Evolutionary conservation across 2,888 invertebrate genomes (phyloP).

Genomic region (Silvanus unidentatus): DNA sequence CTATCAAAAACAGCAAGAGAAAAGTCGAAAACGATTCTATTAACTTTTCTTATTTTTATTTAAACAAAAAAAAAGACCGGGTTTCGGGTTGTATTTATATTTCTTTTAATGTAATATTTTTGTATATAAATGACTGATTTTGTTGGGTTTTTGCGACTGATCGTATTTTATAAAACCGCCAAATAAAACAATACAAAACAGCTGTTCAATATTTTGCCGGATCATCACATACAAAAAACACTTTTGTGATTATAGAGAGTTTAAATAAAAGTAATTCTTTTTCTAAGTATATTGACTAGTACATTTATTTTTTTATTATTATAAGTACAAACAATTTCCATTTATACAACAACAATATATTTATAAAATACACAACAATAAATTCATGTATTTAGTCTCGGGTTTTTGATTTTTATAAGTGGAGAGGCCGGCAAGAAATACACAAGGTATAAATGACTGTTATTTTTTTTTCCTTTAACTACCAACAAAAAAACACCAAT

Average conservation of each 20-base stretch:
- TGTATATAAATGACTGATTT: constrained; percentile 3
- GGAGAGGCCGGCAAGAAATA: too few species aligned
- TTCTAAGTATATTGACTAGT: constrained; percentile 33
- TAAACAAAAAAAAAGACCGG: too few species aligned
- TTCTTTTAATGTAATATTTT: constrained; percentile 3
- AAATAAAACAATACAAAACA: constrained; percentile 9
- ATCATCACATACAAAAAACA: neutral
- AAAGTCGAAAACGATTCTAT: constrained; percentile 81
- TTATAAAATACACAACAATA: constrained; percentile 3
- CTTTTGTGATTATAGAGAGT: neutral
- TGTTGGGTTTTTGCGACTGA: neutral
- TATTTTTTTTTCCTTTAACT: too few species aligned
- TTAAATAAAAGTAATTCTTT: constrained; percentile 6
- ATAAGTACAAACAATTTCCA: constrained; percentile 5
- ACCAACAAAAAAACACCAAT: too few species aligned
- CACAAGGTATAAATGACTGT: too few species aligned
- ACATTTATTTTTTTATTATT: constrained; percentile 18
- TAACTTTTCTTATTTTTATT: too few species aligned
- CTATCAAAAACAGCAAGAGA: constrained; percentile 88
- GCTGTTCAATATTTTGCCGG: constrained; percentile 3
- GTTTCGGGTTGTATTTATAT: too few species aligned
- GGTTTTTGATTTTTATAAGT: neutral
- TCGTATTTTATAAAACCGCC: constrained; percentile 1
- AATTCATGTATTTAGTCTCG: neutral
- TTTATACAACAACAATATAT: constrained; percentile 3